Conservation (phyloP, 2,113 vertebrate species). For the Heterotilapia buettikoferi region DNA sequence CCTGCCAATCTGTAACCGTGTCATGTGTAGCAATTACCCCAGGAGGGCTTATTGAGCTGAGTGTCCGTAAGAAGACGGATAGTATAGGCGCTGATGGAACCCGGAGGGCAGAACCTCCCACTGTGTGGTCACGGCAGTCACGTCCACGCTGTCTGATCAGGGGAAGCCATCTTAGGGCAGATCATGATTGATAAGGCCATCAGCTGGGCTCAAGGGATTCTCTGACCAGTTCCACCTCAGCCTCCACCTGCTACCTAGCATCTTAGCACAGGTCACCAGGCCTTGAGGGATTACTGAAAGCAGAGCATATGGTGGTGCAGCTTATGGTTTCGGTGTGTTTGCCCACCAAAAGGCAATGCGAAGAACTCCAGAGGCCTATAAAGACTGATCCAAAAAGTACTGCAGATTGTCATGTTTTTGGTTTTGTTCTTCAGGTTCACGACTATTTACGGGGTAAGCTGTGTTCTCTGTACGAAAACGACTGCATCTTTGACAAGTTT, state of each 20-base stretch:
- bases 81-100: not conserved
- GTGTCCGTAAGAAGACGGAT: slow-evolving; percentile 41
- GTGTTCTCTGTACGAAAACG: slow-evolving; percentile 93
- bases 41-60: slow-evolving; percentile 36
- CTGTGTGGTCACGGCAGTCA: slow-evolving; percentile 43
- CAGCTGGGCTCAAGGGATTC: slow-evolving; percentile 46
- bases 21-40: slow-evolving; percentile 34
- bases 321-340: not conserved
- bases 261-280: slow-evolving; percentile 40
- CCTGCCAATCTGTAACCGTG: slow-evolving; percentile 18
- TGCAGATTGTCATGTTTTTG: not conserved
- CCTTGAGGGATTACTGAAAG: slow-evolving; percentile 46
- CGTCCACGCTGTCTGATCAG: slow-evolving; percentile 34
- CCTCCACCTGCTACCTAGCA: slow-evolving; percentile 38
- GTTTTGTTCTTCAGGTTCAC: slow-evolving; percentile 77
- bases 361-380: not conserved
- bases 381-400: not conserved
- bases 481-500: slow-evolving; percentile 98
- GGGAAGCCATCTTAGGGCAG: slow-evolving; percentile 30
- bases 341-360: not conserved
- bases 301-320: slow-evolving; percentile 35
- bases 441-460: slow-evolving; percentile 94
- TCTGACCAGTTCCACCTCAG: not conserved
- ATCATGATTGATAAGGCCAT: slow-evolving; percentile 59
- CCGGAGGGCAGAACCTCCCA: slow-evolving; percentile 54